Base-by-base conservation (phyloP, 1,140 invertebrate genomes). In the Daktulosphaira vitifoliae region DNA sequence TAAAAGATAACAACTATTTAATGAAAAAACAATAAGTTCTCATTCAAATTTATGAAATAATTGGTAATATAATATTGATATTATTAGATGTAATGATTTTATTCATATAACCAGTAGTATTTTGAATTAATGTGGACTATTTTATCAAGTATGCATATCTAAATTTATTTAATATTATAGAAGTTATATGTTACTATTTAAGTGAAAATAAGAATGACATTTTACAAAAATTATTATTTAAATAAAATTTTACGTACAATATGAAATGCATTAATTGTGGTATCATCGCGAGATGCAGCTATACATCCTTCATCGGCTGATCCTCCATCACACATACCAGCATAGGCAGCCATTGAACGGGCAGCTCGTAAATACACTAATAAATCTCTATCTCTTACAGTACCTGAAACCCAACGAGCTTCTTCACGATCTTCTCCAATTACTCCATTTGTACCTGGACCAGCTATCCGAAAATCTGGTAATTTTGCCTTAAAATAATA, bases 321-420 rank as follows among this genome's bases (percentile, higher is more conserved):
- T 68, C 93, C 94, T 65, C 94, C 93, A 81, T 97, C 93, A 84
- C 94, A 97, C 91, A 97, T 96, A 71, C 93, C 90, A 69, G 87
- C 88, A 80, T 96, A 97, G 51, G 94, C 93, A 71, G 89, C 89
- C 88, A 93, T 92, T 46, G 89, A 96, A 69, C 95, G 83, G 65
- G 94, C 95, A 69, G 94, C 95, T 73, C 93, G 82, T 71, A 98
- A 83, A 78, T 95, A 98, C 92, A 97, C 96, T 73, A 96, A 83
- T 72, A 98, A 84, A 80, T 98, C 94, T 70, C 88, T 85, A 79
- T 97, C 94, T 71, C 89, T 81, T 65, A 92, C 85, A 79, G 90
- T 86, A 69, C 88, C 86, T 65, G 93, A 92, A 73, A 89, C 80
- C 95, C 94, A 98, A 78, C 89, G 82, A 75, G 93, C 78, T 77